Conservation (phyloP, 2,113 vertebrate genomes). For the Lethenteron camtschaticum region DNA sequence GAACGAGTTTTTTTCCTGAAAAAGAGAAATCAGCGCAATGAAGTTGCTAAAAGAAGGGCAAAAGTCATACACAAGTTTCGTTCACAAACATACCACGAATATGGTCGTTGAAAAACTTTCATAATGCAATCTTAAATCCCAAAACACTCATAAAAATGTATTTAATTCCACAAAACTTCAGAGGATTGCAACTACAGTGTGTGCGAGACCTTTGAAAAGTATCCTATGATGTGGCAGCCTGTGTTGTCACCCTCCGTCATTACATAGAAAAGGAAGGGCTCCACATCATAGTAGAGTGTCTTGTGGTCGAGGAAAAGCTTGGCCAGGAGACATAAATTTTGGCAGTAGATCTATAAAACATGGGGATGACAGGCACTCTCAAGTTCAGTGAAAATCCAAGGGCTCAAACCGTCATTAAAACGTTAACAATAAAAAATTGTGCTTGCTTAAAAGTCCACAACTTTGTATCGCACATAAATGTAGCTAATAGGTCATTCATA, state of each 20-base stretch:
- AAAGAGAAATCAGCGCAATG: slow-evolving; percentile 9
- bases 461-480: background rate
- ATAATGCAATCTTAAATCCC: no score
- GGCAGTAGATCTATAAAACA: slow-evolving; percentile 64
- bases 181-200: no score
- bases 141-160: no score
- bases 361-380: background rate
- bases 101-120: background rate
- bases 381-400: no score
- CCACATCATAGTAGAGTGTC: slow-evolving; percentile 89
- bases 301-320: slow-evolving; percentile 98
- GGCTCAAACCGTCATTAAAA: no score
- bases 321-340: slow-evolving; percentile 88
- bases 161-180: no score
- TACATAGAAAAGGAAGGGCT: slow-evolving; percentile 97
- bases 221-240: slow-evolving; percentile 88
- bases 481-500: background rate
- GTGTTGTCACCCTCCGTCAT: slow-evolving; percentile 98
- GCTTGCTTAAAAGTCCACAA: no score
- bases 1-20: slow-evolving; percentile 94
- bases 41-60: background rate
- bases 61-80: background rate
- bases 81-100: background rate
- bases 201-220: slow-evolving; percentile 71
- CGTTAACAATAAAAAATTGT: slow-evolving; percentile 8